A percentile compares a stretch with the other conserved stretches of the same genome.
Evolutionary conservation across 1,140 invertebrate species (phyloP).

Genomic region (Trachymyrmex cornetzi): DNA sequence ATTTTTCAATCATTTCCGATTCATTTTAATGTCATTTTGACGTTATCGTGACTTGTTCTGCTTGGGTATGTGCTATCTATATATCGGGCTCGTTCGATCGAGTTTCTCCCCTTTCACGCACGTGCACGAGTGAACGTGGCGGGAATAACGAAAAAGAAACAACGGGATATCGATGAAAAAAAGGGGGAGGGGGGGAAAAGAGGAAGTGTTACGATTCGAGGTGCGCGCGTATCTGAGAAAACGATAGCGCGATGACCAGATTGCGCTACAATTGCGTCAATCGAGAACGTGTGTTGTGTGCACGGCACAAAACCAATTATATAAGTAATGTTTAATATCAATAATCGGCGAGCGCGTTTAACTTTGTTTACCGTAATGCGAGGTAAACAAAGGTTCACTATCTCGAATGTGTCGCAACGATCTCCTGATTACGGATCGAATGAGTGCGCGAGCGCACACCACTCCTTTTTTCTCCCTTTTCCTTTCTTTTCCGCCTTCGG

Average conservation of each 20-base stretch:
- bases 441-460: not conserved
- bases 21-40: too few relatives aligned
- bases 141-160: not conserved
- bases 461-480: not conserved
- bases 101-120: not conserved
- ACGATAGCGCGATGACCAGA: not conserved
- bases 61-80: not conserved
- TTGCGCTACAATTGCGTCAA: not conserved
- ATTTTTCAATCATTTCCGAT: too few relatives aligned
- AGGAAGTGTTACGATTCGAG: not conserved
- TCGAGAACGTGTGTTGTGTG: not conserved
- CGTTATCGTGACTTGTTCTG: too few relatives aligned
- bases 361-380: not conserved
- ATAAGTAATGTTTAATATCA: slow-evolving; percentile 17
- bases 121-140: not conserved
- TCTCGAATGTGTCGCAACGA: not conserved
- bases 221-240: not conserved
- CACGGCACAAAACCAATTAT: not conserved
- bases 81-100: not conserved
- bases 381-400: not conserved
- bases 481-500: not conserved
- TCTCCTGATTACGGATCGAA: not conserved
- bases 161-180: not conserved
- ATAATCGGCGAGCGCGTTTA: not conserved
- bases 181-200: not conserved